Evolutionary conservation across 2,888 invertebrate genomes (phyloP), one percentile per base, ranked within the genome.

Genomic region (Phaedon cochleariae): DNA sequence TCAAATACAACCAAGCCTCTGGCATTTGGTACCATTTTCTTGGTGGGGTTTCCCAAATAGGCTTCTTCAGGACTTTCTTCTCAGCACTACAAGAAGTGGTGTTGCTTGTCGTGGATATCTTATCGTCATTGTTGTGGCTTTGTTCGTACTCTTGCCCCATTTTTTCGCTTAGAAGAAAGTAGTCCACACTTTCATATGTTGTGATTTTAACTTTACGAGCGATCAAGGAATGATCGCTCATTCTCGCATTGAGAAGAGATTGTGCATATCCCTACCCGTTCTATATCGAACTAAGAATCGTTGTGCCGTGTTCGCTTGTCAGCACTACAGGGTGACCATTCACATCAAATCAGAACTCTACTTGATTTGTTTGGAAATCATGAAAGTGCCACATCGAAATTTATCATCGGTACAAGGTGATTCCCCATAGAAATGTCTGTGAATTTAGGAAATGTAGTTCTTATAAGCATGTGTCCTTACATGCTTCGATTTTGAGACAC

Each of bases 21-120:
- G 21, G 17, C 60, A 60, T 34, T n/a, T 53, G 52, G 34, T 60
- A 60, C 60, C 60, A 60, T 18, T 41, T 21, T 15, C 60, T 52
- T 2, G 60, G 60, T 1, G 49, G 41, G n/a, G 26, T 22, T 9
- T 52, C 22, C 17, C 12, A 26, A 15, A 53, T 15, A 4, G 29
- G 29, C 22, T 22, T 4, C 46, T 21, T 3, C 20, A 20, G 20
- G 26, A 5, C 26, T 26, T 26, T 48, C 21, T 48, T 48, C 10
- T 48, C 48, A 1, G 17, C 9, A 48, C 7, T 15, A 9, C 34
- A 2, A 9, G 34, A 34, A 34, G 10, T 34, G n/a, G n/a, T n/a
- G 41, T 15, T 15, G 15, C 41, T 41, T 15, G 15, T 15, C 15
- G 6, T 2, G 3, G 41, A 41, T 15, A 41, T 41, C 12, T 57